Conservation (phyloP, 1,140 invertebrate genomes). For the Bombus terrestris region DNA sequence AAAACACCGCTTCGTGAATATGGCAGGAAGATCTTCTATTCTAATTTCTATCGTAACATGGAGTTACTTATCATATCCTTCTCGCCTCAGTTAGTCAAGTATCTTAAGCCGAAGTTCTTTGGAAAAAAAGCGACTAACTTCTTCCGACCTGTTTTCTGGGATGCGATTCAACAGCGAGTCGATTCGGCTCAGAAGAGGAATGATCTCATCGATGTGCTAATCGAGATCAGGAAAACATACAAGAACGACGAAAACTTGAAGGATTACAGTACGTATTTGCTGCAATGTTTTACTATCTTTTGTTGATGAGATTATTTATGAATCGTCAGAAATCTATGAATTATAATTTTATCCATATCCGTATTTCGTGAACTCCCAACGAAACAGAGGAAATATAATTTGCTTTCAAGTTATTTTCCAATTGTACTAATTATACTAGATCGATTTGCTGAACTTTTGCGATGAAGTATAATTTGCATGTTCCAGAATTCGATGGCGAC, state of each 20-base stretch:
- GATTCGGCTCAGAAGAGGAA: slow-evolving; percentile 69
- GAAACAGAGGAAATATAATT: too few relatives aligned
- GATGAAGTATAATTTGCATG: too few relatives aligned
- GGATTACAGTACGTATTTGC: slow-evolving; percentile 29
- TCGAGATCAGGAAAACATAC: slow-evolving; percentile 72
- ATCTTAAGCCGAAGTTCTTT: slow-evolving; percentile 66
- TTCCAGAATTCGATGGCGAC: too few relatives aligned
- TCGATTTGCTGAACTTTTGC: too few relatives aligned
- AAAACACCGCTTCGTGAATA: not conserved
- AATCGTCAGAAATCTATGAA: too few relatives aligned
- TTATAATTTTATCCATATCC: slow-evolving; percentile 71
- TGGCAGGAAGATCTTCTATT: slow-evolving; percentile 71
- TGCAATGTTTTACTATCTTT: accelerated
- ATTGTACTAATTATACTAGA: too few relatives aligned
- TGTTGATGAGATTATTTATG: accelerated
- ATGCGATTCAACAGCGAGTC: slow-evolving; percentile 72
- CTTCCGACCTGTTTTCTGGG: slow-evolving; percentile 73
- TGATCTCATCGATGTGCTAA: slow-evolving; percentile 81
- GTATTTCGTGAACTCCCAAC: too few relatives aligned
- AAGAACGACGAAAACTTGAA: not conserved
- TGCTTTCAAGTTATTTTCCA: too few relatives aligned
- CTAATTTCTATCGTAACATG: slow-evolving; percentile 56
- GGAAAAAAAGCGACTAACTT: slow-evolving; percentile 63
- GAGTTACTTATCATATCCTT: slow-evolving; percentile 78
- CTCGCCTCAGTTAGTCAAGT: slow-evolving; percentile 65